Base-by-base conservation (phyloP, 2,113 vertebrate species). In the Hemiscyllium ocellatum region DNA sequence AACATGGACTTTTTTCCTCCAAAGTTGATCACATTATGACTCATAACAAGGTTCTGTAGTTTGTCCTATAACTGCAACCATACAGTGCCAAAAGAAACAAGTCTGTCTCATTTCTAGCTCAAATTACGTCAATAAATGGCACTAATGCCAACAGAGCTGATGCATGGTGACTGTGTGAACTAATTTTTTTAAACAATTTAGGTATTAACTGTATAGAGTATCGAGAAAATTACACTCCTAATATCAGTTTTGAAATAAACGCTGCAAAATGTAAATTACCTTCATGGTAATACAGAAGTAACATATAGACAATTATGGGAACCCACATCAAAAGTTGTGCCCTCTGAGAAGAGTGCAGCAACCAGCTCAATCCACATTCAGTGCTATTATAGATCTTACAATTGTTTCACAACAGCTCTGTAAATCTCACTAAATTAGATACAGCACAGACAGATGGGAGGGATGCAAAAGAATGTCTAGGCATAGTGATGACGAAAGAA, bases 61-160 rank as follows among this genome's bases (percentile, higher is more conserved):
- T 95, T 76, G 47, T 52, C 52, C 94, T 76, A 29, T 72, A 76
- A 72, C 69, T 95, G 42, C 68, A 95, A 94, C 22, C 37, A 52
- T 2, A 47, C 6, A 95, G 20, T 76, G 37, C 87, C 94, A 95
- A 95, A 52, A 70, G 24, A 95, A 95, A 52, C 94, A 72, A 52
- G 66, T 7, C 37, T 72, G 94, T 72, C 94, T 72, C 47, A 95
- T 76, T 95, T 95, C 42, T 52, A 95, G 68, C 94, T 70, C 52
- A 24, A 72, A 95, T 72, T 95, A 72, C 68, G 69, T 95, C 24
- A 72, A 95, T 50, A 33, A 37, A 70, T 95, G 93, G 70, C 42
- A 95, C 93, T 22, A 95, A 72, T 95, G 68, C 94, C 72, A 69
- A 47, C 68, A 72, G 69, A 72, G 65, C 94, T 68, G 72, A 52